Evolutionary conservation across 2,888 invertebrate genomes (phyloP).

Genomic region (Xanthia icteritia): DNA sequence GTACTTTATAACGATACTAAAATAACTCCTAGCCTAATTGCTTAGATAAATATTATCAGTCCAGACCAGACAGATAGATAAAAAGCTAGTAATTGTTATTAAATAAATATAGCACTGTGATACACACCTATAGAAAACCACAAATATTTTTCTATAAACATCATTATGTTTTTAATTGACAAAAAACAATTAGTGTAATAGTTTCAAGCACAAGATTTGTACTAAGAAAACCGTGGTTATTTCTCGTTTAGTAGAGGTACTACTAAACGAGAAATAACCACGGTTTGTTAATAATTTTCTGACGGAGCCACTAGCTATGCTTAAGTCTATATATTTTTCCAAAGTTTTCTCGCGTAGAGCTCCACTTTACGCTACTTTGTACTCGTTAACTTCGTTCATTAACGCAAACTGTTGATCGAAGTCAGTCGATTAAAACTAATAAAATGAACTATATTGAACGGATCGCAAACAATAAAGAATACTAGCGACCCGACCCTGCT

Average conservation of each 20-base stretch:
- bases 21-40: not conserved
- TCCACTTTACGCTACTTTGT: constrained; percentile 36
- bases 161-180: not conserved
- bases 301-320: constrained; percentile 2
- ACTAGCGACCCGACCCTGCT: not conserved
- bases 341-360: constrained; percentile 23
- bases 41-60: constrained; percentile 1
- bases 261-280: not conserved
- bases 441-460: constrained; percentile 45
- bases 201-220: not conserved
- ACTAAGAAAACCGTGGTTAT: no score
- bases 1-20: not conserved
- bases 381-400: constrained; percentile 50
- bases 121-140: not conserved
- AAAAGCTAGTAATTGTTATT: not conserved
- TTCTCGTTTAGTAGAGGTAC: no score
- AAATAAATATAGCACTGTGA: not conserved
- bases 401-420: constrained; percentile 55
- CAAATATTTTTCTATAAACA: not conserved
- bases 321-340: constrained; percentile 41
- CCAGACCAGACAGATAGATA: not conserved
- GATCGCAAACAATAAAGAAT: constrained; percentile 18
- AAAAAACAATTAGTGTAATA: not conserved
- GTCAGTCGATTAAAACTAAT: constrained; percentile 54
- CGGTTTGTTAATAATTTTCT: constrained; percentile 1